Evolutionary conservation across 2,888 invertebrate genomes (phyloP).

Genomic region (Electrophaes corylata): DNA sequence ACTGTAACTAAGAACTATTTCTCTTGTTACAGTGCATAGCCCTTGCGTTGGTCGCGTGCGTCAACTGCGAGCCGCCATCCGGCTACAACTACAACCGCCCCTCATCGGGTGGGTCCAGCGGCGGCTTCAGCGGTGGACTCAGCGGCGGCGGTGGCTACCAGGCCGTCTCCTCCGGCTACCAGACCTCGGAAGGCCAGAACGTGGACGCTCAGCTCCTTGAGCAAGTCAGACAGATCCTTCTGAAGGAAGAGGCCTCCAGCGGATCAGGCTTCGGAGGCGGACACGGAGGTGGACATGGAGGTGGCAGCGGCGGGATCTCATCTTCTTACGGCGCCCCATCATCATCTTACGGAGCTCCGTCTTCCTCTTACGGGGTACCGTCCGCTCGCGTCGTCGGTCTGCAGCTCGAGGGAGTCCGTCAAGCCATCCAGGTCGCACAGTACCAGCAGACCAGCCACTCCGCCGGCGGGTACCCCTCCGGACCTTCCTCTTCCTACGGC

Average conservation of each 20-base stretch:
- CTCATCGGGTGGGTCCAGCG: conserved; percentile 74
- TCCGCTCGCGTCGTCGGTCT: conserved; percentile 90
- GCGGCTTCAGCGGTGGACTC: conserved; percentile 64
- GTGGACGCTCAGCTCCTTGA: conserved; percentile 92
- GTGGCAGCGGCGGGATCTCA: conserved; percentile 87
- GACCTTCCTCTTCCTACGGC: conserved; percentile 77
- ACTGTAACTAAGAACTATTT: conserved; percentile 11
- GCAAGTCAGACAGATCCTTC: conserved; percentile 92
- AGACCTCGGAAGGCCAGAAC: conserved; percentile 92
- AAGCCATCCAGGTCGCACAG: conserved; percentile 94
- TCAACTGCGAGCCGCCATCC: conserved; percentile 89
- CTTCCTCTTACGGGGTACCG: conserved; percentile 75
- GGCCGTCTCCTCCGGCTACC: conserved; percentile 90
- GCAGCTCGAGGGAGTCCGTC: conserved; percentile 93
- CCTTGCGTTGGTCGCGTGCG: conserved; percentile 90
- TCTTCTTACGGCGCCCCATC: conserved; percentile 86
- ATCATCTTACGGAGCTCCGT: conserved; percentile 87
- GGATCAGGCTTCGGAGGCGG: conserved; percentile 81
- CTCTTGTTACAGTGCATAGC: conserved; percentile 88
- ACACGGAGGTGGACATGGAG: conserved; percentile 83
- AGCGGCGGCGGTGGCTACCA: conserved; percentile 88
- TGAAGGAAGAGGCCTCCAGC: conserved; percentile 89
- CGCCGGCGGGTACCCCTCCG: conserved; percentile 79
- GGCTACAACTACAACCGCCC: conserved; percentile 91
- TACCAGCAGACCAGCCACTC: conserved; percentile 87